phyloP scores from a whole-genome alignment of 2,113 vertebrate species.

The Pachypanchax playfairii region DNA sequence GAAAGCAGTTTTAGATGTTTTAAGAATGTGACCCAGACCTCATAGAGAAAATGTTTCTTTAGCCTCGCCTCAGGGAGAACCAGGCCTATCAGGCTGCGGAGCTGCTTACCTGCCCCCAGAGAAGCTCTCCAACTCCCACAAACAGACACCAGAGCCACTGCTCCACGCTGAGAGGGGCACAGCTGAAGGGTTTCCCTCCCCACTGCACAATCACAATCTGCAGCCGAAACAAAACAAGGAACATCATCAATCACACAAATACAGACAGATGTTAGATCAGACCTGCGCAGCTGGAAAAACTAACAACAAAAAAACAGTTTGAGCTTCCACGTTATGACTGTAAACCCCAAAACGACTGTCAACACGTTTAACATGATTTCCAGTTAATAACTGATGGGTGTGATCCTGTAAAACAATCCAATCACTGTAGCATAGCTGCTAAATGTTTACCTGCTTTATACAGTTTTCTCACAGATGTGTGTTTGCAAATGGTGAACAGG shows the following conservation, averaged over 20 bases:
- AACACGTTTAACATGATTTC: too few relatives aligned
- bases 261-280: too few relatives aligned
- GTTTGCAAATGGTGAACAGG: too few relatives aligned
- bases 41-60: constrained; percentile 22
- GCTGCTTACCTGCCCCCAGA: constrained; percentile 90
- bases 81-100: constrained; percentile 30
- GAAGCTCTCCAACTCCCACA: constrained; percentile 89
- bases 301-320: neutral
- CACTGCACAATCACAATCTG: constrained; percentile 92
- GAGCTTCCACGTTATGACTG: too few relatives aligned
- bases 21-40: neutral
- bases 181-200: constrained; percentile 93
- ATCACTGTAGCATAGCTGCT: too few relatives aligned
- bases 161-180: constrained; percentile 86
- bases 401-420: too few relatives aligned
- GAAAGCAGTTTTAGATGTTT: neutral
- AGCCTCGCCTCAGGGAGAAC: constrained; percentile 28
- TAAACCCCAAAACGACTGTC: too few relatives aligned
- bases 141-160: constrained; percentile 96
- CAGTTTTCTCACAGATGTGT: too few relatives aligned
- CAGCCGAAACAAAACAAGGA: constrained; percentile 37
- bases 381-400: too few relatives aligned
- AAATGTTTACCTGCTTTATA: too few relatives aligned
- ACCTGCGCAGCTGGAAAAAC: too few relatives aligned
- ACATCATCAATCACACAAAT: neutral